phyloP scores from a whole-genome alignment of 2,797 vertebrate species.

The Babyrousa celebensis region DNA sequence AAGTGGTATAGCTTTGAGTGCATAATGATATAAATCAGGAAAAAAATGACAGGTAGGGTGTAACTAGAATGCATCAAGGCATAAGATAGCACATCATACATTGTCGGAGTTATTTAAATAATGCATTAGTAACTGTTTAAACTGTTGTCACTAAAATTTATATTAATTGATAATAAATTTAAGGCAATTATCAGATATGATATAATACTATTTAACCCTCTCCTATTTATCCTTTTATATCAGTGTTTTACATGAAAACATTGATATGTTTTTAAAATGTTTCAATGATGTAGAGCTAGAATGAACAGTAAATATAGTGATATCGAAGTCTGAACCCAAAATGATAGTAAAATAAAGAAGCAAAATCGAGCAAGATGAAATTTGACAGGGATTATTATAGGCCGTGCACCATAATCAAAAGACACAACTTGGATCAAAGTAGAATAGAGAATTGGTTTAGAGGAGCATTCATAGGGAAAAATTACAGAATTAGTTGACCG shows the following conservation, averaged over 20 bases:
- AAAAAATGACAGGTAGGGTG: neutral
- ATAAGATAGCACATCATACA: neutral
- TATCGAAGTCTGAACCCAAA: constrained; percentile 7
- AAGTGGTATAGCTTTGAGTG: neutral
- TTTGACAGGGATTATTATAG: neutral
- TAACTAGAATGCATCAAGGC: neutral
- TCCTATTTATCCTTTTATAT: neutral
- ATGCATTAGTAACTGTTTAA: neutral
- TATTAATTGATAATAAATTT: neutral
- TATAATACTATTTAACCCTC: neutral
- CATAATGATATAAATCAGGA: constrained; percentile 13
- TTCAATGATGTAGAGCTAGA: neutral
- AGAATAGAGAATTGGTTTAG: neutral
- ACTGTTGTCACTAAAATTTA: neutral
- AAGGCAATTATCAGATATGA: neutral
- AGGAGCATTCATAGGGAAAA: neutral
- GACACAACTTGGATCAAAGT: neutral
- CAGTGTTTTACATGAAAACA: neutral
- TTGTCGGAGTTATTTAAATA: neutral
- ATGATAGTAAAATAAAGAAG: neutral
- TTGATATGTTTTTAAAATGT: neutral
- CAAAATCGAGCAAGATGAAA: neutral
- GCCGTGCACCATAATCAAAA: neutral
- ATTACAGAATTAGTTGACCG: neutral
- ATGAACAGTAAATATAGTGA: neutral